Conservation (phyloP, 1,140 invertebrate species). For the Bombus confusus region DNA sequence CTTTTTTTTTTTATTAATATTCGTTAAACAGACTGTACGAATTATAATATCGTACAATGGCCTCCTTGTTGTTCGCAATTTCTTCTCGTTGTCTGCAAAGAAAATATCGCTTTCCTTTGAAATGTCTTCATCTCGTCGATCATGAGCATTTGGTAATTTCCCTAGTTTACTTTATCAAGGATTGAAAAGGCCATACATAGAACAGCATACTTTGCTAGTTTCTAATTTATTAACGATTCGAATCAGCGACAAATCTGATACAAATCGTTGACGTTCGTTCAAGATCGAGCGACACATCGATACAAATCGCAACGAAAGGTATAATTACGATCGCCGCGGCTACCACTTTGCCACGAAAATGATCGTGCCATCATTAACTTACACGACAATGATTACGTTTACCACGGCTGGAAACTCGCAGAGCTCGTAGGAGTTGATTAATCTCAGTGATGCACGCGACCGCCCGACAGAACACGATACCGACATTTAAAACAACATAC, state of each 20-base stretch:
- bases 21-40: too few relatives aligned
- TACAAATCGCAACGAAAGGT: not conserved
- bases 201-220: not conserved
- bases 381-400: conserved; percentile 46
- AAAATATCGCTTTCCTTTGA: not conserved
- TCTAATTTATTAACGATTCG: too few relatives aligned
- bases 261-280: not conserved
- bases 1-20: too few relatives aligned
- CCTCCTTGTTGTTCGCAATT: not conserved
- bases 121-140: not conserved
- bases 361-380: conserved; percentile 19
- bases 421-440: conserved; percentile 40
- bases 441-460: conserved; percentile 39
- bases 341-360: conserved; percentile 3
- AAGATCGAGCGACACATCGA: not conserved
- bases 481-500: conserved; percentile 25
- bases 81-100: too few relatives aligned
- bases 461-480: conserved; percentile 26
- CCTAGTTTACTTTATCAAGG: not conserved
- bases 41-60: not conserved
- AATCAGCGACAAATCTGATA: not conserved
- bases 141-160: not conserved
- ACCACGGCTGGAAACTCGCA: conserved; percentile 35
- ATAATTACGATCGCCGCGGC: conserved; percentile 32
- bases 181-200: not conserved